Percentiles rank a stretch among this genome's conserved stretches.
phyloP scores from a whole-genome alignment of 2,888 invertebrate genomes.

The Campopleginae sp. region DNA sequence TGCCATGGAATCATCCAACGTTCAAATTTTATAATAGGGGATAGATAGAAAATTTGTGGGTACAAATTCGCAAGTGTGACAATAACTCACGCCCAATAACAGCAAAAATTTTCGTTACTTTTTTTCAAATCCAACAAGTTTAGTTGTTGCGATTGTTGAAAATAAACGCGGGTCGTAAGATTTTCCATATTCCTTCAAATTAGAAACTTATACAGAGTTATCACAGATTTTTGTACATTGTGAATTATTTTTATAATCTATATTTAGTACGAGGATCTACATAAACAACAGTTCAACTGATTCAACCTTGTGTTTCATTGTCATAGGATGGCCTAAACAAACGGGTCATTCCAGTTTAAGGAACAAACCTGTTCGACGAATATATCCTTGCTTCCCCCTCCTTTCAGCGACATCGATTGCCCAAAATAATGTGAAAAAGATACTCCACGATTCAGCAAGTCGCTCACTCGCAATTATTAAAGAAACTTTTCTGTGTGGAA shows the following conservation, averaged over 20 bases:
- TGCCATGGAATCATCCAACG: not conserved
- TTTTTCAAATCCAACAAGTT: not conserved
- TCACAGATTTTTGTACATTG: not conserved
- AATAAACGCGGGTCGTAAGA: constrained; percentile 16
- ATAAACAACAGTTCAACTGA: not conserved
- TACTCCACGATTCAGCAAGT: not conserved
- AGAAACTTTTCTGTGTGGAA: not conserved
- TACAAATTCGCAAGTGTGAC: not conserved
- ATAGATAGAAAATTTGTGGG: constrained; percentile 1
- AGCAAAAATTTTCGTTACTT: not conserved
- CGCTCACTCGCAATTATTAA: not conserved
- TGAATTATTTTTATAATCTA: constrained; percentile 44
- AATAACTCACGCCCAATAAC: not conserved
- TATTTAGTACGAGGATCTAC: constrained; percentile 9
- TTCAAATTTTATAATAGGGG: not conserved
- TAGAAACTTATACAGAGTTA: not conserved
- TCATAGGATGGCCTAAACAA: constrained; percentile 23
- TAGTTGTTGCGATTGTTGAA: constrained; percentile 6
- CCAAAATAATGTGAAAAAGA: not conserved
- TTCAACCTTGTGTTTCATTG: constrained; percentile 29
- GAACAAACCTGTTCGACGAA: constrained; percentile 48
- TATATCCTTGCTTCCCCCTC: constrained; percentile 9
- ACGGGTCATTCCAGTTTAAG: constrained; percentile 49
- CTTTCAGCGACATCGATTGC: not conserved
- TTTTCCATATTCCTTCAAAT: not conserved